These are phyloP conservation scores for Thryonomys swinderianus DNA, from an alignment of 2,113 vertebrate species.

Conservation along the genomic window DNA sequence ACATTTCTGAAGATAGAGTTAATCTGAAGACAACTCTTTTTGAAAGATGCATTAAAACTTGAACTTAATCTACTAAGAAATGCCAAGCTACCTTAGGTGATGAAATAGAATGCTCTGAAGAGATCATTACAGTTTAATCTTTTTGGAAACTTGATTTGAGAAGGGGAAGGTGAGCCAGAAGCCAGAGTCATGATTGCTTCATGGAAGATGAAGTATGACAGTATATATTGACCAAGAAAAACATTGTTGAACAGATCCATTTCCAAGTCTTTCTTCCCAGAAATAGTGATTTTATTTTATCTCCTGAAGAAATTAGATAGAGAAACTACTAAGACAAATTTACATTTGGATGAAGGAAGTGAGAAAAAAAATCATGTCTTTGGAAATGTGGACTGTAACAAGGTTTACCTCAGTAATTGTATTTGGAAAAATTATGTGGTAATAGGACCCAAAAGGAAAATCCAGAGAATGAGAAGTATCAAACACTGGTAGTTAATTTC, in stretches of 20 bases:
- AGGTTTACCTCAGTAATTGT: not conserved
- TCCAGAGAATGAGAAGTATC: slow-evolving; percentile 26
- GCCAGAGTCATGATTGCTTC: not conserved
- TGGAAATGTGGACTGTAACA: not conserved
- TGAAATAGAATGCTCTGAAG: slow-evolving; percentile 52
- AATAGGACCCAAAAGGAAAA: not conserved
- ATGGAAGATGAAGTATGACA: slow-evolving; percentile 22
- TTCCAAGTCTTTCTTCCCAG: not conserved
- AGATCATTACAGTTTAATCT: slow-evolving; percentile 48
- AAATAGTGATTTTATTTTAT: slow-evolving; percentile 48
- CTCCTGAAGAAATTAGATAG: slow-evolving; percentile 28
- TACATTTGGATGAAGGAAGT: not conserved
- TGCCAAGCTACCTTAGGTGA: not conserved
- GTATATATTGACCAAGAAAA: slow-evolving; percentile 41
- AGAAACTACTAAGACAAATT: not conserved
- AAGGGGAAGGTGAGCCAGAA: slow-evolving; percentile 34
- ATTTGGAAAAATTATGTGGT: slow-evolving; percentile 4
- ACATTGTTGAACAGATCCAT: not conserved
- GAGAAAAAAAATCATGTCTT: not conserved
- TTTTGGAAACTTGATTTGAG: slow-evolving; percentile 59
- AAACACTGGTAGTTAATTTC: slow-evolving; percentile 8
- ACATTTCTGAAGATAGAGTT: slow-evolving; percentile 22
- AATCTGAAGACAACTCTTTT: slow-evolving; percentile 48
- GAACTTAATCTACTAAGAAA: slow-evolving; percentile 52
- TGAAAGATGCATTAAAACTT: slow-evolving; percentile 52